Conservation (phyloP, 2,113 vertebrate genomes). For the Calypte anna region DNA sequence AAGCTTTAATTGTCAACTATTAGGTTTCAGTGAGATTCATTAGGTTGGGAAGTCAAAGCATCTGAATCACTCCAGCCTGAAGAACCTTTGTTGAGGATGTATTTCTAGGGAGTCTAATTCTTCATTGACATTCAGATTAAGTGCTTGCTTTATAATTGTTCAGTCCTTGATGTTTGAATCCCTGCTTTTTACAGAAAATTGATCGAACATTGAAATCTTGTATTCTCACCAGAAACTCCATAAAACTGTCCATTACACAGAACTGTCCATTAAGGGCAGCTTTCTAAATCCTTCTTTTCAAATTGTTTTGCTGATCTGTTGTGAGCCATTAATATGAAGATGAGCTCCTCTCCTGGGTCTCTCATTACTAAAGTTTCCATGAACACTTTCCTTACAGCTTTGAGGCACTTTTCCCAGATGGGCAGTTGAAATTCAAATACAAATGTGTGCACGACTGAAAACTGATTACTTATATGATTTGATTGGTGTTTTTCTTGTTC, state of each 20-base stretch:
- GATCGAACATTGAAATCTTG: background rate
- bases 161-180: background rate
- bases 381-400: background rate
- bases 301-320: background rate
- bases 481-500: constrained; percentile 43
- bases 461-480: constrained; percentile 54
- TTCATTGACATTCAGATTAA: background rate
- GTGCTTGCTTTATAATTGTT: background rate
- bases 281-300: background rate
- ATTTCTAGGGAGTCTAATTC: background rate
- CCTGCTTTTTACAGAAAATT: background rate
- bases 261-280: background rate
- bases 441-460: background rate
- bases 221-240: background rate
- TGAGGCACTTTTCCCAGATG: background rate
- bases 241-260: background rate
- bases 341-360: background rate
- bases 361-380: background rate
- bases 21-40: background rate
- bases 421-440: constrained; percentile 46
- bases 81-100: background rate
- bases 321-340: background rate
- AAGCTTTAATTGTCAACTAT: background rate
- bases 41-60: background rate
- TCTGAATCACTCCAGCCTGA: background rate